phyloP scores from a whole-genome alignment of 2,113 vertebrate genomes.

The Protomyctophum bolini region DNA sequence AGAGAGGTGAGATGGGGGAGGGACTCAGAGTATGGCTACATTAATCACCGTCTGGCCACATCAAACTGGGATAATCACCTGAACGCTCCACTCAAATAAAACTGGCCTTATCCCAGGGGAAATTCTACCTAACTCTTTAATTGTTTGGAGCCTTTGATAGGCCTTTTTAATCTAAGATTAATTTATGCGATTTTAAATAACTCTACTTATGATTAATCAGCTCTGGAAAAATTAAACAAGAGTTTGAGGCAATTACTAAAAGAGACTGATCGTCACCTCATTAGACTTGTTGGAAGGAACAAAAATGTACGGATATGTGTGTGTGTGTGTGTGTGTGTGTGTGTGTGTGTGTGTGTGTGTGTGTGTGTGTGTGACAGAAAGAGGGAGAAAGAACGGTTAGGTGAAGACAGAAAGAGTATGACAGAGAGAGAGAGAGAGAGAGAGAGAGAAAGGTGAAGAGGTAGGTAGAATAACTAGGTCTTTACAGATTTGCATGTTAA shows the following conservation, averaged over 20 bases:
- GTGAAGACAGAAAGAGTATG: constrained; percentile 5
- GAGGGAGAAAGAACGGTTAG: neutral
- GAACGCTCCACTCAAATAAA: constrained; percentile 94
- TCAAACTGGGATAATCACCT: constrained; percentile 97
- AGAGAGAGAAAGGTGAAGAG: constrained; percentile 79
- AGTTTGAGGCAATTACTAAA: constrained; percentile 99
- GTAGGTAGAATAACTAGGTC: constrained; percentile 83
- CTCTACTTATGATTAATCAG: constrained; percentile 99
- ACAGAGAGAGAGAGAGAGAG: constrained; percentile 62
- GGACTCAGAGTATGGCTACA: constrained; percentile 90
- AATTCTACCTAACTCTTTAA: constrained; percentile 98
- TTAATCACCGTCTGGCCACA: constrained; percentile 93
- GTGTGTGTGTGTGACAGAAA: constrained; percentile 2
- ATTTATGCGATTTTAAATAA: constrained; percentile 99
- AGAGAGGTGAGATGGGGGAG: constrained; percentile 67
- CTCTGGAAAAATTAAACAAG: constrained; percentile 96
- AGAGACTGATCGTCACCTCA: constrained; percentile 99
- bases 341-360: constrained; percentile 53
- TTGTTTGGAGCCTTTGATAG: constrained; percentile 98
- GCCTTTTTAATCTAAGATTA: constrained; percentile 99
- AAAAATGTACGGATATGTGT: constrained; percentile 35
- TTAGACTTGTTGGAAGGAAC: constrained; percentile 87
- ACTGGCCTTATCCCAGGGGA: constrained; percentile 90
- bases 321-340: constrained; percentile 21
- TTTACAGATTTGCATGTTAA: constrained; percentile 88